These are phyloP conservation scores for Mythimna loreyi DNA, from an alignment of 2,888 invertebrate genomes.

Conservation along the genomic window DNA sequence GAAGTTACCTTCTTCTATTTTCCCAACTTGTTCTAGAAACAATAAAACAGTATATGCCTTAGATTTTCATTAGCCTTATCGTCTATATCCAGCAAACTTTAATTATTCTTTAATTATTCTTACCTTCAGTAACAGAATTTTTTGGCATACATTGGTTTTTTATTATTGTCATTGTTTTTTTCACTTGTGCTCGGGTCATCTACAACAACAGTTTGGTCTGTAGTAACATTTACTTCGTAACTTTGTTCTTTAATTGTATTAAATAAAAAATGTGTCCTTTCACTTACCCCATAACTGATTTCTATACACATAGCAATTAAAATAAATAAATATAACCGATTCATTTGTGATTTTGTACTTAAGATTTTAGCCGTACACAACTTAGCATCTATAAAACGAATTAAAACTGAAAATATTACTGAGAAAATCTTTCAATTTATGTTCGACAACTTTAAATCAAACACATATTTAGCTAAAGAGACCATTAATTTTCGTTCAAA, in stretches of 20 bases:
- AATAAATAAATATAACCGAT: conserved; percentile 34
- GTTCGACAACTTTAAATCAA: conserved; percentile 35
- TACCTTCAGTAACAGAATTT: conserved; percentile 89
- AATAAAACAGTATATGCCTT: conserved; percentile 8
- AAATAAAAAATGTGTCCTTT: too few relatives aligned
- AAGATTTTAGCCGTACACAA: conserved; percentile 27
- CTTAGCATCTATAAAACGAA: conserved; percentile 16
- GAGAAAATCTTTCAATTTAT: conserved; percentile 56
- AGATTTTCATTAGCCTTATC: not conserved
- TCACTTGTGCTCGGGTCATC: conserved; percentile 90
- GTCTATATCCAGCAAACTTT: too few relatives aligned
- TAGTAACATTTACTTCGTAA: too few relatives aligned
- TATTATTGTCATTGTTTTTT: conserved; percentile 90
- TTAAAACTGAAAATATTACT: conserved; percentile 46
- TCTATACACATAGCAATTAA: conserved; percentile 28
- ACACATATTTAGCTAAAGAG: conserved; percentile 46
- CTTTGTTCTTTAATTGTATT: too few relatives aligned
- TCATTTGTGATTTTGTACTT: conserved; percentile 38
- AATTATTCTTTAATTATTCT: not conserved
- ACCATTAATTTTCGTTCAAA: conserved; percentile 51
- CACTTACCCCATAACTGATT: conserved; percentile 49
- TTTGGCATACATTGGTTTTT: conserved; percentile 92
- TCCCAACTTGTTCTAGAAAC: conserved; percentile 79
- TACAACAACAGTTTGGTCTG: conserved; percentile 52
- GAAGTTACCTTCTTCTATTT: conserved; percentile 82